Conservation (phyloP, 1,140 invertebrate genomes). For the Caenorhabditis briggsae region DNA sequence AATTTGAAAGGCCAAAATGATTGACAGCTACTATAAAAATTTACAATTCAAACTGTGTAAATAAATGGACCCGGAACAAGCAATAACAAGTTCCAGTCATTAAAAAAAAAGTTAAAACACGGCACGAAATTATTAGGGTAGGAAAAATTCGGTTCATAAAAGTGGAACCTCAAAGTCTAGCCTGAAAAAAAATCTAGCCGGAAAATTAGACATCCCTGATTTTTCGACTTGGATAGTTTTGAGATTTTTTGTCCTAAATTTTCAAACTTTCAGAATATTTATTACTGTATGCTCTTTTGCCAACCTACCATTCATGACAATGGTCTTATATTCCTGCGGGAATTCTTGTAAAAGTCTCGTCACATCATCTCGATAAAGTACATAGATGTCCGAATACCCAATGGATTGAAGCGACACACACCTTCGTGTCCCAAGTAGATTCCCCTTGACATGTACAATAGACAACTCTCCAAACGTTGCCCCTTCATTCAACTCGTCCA, state of each 20-base stretch:
- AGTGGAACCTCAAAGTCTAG: no score
- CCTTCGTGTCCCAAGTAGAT: slow-evolving; percentile 11
- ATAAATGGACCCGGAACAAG: no score
- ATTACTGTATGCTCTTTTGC: no score
- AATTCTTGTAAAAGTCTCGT: slow-evolving; percentile 46
- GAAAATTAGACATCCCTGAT: no score
- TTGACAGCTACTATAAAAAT: neutral
- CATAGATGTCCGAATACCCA: slow-evolving; percentile 60
- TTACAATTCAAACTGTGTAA: no score
- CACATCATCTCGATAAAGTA: slow-evolving; percentile 61
- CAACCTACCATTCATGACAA: slow-evolving; percentile 1
- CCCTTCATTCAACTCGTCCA: slow-evolving; percentile 53
- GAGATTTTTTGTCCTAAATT: neutral
- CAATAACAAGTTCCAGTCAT: no score
- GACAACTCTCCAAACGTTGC: slow-evolving; percentile 62
- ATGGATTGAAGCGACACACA: slow-evolving; percentile 41
- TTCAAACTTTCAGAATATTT: neutral
- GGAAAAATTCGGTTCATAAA: no score
- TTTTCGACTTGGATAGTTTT: no score
- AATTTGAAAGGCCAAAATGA: no score
- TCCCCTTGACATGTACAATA: slow-evolving; percentile 58
- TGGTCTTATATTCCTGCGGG: slow-evolving; percentile 50
- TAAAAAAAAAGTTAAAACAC: no score
- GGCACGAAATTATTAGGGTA: no score
- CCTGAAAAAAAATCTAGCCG: no score